Conservation (phyloP, 2,113 vertebrate species). For the Bos javanicus region DNA sequence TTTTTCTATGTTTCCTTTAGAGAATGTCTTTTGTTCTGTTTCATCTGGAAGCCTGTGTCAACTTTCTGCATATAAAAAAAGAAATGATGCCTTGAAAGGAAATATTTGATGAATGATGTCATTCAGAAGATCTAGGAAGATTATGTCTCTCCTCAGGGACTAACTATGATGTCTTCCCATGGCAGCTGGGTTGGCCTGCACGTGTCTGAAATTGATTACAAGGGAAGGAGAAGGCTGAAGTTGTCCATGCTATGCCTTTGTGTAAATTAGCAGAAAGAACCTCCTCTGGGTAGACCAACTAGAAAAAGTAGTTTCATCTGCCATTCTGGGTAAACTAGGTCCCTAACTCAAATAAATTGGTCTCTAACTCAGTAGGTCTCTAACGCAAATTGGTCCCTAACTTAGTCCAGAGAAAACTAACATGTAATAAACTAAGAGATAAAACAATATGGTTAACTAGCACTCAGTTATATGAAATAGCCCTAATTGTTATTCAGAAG, state of each 20-base stretch:
- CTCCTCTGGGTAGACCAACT: neutral
- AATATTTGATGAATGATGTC: slow-evolving; percentile 30
- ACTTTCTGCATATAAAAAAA: slow-evolving; percentile 1
- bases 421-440: neutral
- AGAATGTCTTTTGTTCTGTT: slow-evolving; percentile 33
- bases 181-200: neutral
- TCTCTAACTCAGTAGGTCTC: neutral
- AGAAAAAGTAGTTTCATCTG: neutral
- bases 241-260: neutral
- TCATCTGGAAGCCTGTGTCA: neutral
- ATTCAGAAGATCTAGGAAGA: neutral
- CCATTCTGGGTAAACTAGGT: neutral
- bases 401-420: neutral
- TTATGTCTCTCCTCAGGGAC: slow-evolving; percentile 22
- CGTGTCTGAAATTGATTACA: neutral
- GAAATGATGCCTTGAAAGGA: neutral
- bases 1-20: slow-evolving; percentile 16
- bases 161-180: neutral
- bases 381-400: neutral
- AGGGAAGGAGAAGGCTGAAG: neutral
- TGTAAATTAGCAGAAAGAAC: neutral
- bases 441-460: neutral
- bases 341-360: neutral
- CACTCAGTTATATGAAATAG: neutral
- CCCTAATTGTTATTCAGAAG: neutral